These are phyloP conservation scores for Carpatolechia fugitivella DNA, from an alignment of 2,888 invertebrate genomes.

Conservation along the genomic window DNA sequence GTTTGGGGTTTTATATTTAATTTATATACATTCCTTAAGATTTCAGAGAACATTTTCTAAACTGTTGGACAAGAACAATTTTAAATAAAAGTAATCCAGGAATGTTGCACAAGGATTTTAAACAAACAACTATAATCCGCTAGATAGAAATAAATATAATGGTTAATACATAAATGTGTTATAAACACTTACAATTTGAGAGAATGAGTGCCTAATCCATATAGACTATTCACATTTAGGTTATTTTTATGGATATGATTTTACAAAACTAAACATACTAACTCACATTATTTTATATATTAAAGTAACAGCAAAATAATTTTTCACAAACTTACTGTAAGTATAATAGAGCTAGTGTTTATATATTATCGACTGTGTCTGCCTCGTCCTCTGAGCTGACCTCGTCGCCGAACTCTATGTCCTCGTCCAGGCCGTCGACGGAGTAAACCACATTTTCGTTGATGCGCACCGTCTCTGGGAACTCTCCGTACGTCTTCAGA, in stretches of 20 bases:
- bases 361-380: constrained; percentile 84
- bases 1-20: constrained; percentile 54
- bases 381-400: constrained; percentile 94
- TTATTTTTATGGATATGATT: constrained; percentile 43
- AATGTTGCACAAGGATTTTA: constrained; percentile 59
- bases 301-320: constrained; percentile 61
- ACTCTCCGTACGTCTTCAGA: constrained; percentile 98
- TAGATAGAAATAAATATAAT: constrained; percentile 15
- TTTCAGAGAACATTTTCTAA: constrained; percentile 11
- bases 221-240: constrained; percentile 38
- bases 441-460: constrained; percentile 97
- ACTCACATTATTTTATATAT: constrained; percentile 62
- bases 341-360: constrained; percentile 58
- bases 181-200: constrained; percentile 43
- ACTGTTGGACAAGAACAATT: constrained; percentile 7
- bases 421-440: constrained; percentile 96
- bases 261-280: constrained; percentile 49
- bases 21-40: constrained; percentile 71
- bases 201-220: constrained; percentile 37
- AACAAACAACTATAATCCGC: constrained; percentile 30
- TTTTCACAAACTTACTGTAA: constrained; percentile 75
- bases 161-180: constrained; percentile 37
- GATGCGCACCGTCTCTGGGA: constrained; percentile 98
- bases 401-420: constrained; percentile 97
- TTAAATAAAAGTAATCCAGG: constrained; percentile 43